Conservation (phyloP, 1,140 invertebrate genomes). For the Leguminivora glycinivorella region DNA sequence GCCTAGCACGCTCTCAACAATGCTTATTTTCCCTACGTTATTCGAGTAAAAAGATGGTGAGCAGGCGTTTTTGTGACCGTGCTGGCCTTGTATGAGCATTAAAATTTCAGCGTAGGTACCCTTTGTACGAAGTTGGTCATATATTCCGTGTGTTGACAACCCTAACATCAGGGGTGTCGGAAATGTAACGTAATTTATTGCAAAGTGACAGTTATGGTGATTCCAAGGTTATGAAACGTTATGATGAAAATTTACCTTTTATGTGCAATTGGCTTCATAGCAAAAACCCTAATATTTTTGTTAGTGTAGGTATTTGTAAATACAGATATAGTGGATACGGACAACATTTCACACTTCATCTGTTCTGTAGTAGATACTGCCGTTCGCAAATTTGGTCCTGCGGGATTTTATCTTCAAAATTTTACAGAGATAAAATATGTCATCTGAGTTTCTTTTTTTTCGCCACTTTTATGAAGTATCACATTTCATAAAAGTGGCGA, state of each 20-base stretch:
- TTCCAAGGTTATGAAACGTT: neutral
- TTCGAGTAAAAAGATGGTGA: constrained; percentile 18
- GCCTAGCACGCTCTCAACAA: constrained; percentile 17
- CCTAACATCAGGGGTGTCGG: constrained; percentile 35
- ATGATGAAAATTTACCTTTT: neutral
- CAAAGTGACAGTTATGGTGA: constrained; percentile 42
- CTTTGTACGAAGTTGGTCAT: constrained; percentile 28
- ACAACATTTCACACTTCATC: too few species aligned
- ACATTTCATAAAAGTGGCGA: too few species aligned
- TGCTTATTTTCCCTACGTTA: constrained; percentile 3
- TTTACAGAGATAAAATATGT: too few species aligned
- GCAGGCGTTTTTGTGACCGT: constrained; percentile 1
- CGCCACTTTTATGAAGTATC: too few species aligned
- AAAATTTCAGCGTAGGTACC: constrained; percentile 24
- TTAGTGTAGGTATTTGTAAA: too few species aligned
- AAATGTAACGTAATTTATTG: constrained; percentile 36
- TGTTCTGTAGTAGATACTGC: too few species aligned
- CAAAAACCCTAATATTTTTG: too few species aligned
- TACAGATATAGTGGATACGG: too few species aligned
- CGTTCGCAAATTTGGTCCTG: too few species aligned
- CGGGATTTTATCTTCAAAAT: too few species aligned
- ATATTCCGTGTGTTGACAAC: constrained; percentile 31
- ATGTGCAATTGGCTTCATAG: neutral
- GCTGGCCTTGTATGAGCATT: constrained; percentile 24
- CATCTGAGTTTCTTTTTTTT: too few species aligned